phyloP scores from a whole-genome alignment of 2,888 invertebrate genomes.

The Boloria selene region DNA sequence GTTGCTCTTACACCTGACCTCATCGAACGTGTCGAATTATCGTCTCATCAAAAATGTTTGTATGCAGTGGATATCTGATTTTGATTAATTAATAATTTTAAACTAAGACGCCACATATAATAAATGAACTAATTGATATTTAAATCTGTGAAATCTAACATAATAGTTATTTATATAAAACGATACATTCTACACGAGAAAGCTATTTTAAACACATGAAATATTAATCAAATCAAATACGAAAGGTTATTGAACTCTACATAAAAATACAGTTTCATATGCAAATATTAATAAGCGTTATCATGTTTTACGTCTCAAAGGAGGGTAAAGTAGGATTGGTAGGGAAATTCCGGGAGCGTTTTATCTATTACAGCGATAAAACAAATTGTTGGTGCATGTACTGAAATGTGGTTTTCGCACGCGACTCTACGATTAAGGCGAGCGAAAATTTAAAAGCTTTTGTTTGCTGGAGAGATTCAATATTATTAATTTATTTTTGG shows the following conservation, averaged over 20 bases:
- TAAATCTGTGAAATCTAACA: too few species aligned
- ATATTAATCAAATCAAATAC: not conserved
- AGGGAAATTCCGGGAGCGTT: constrained; percentile 52
- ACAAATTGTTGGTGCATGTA: constrained; percentile 60
- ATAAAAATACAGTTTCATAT: not conserved
- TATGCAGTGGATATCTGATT: too few species aligned
- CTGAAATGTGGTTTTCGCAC: constrained; percentile 56
- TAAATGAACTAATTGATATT: too few species aligned
- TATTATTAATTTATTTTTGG: constrained; percentile 6
- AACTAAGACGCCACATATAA: too few species aligned
- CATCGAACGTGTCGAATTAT: too few species aligned
- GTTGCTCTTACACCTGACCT: too few species aligned
- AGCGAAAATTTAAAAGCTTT: constrained; percentile 18
- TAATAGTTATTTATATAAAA: too few species aligned
- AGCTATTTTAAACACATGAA: not conserved
- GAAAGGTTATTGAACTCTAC: not conserved
- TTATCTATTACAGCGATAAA: constrained; percentile 66
- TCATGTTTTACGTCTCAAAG: constrained; percentile 12
- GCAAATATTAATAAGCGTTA: constrained; percentile 12
- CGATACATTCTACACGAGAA: too few species aligned
- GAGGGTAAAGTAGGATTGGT: constrained; percentile 39
- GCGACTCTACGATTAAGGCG: constrained; percentile 48
- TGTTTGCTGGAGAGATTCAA: not conserved
- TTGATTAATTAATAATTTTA: too few species aligned
- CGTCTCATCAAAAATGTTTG: too few species aligned